Evolutionary conservation across 1,140 invertebrate genomes (phyloP).

Genomic region (Ceratitis capitata): DNA sequence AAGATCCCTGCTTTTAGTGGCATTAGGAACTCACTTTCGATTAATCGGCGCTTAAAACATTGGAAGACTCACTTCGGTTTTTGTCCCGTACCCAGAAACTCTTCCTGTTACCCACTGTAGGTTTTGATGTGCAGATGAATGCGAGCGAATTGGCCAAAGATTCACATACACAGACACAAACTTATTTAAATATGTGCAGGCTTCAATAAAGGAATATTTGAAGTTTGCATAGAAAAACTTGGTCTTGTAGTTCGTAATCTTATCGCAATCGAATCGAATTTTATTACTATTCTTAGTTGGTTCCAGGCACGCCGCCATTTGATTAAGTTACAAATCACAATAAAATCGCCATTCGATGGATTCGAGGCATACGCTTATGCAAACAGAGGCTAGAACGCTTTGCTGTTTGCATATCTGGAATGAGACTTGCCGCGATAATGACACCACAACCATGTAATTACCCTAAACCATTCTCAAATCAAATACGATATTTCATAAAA

Average conservation of each 20-base stretch:
- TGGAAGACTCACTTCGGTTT: no score
- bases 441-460: neutral
- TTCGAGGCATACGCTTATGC: neutral
- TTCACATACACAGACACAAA: no score
- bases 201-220: no score
- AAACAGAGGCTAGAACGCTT: neutral
- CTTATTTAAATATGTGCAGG: no score
- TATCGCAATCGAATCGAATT: neutral
- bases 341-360: constrained; percentile 5
- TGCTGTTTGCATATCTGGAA: neutral
- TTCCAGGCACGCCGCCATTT: neutral
- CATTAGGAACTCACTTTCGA: no score
- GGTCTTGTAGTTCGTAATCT: neutral
- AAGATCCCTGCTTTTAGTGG: no score
- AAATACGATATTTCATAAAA: constrained; percentile 39
- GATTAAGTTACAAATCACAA: constrained; percentile 42
- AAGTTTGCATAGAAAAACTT: neutral
- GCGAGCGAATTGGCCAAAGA: no score
- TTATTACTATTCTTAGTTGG: neutral
- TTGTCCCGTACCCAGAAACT: no score
- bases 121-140: no score
- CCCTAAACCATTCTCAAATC: neutral
- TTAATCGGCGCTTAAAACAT: no score
- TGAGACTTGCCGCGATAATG: neutral
- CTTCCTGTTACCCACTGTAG: no score